Conservation (phyloP, 2,797 vertebrate genomes). For the Kryptopterus vitreolus region DNA sequence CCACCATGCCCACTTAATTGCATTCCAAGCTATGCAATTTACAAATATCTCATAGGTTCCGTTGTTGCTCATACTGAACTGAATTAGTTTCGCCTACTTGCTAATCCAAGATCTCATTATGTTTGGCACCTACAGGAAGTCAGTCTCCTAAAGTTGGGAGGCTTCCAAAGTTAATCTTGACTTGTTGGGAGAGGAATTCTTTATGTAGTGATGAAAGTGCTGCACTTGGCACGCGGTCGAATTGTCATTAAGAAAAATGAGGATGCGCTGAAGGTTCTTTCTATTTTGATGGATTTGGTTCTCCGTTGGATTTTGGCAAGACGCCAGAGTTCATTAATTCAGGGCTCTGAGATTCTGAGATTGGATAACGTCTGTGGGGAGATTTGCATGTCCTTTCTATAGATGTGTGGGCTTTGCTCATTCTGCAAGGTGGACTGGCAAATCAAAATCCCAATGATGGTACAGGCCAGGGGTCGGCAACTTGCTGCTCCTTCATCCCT, state of each 20-base stretch:
- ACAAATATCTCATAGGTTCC: slow-evolving; percentile 18
- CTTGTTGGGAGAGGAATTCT: slow-evolving; percentile 38
- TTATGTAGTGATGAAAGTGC: slow-evolving; percentile 34
- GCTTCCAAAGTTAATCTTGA: slow-evolving; percentile 29
- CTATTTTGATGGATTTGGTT: slow-evolving; percentile 26
- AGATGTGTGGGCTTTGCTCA: neutral
- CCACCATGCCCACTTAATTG: too few species aligned
- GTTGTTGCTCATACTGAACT: slow-evolving; percentile 22
- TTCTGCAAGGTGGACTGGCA: neutral
- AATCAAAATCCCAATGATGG: neutral
- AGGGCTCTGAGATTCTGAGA: neutral
- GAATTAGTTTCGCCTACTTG: slow-evolving; percentile 39
- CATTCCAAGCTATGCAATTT: neutral
- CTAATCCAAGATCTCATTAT: slow-evolving; percentile 47
- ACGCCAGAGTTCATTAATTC: neutral
- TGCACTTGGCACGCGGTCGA: slow-evolving; percentile 22
- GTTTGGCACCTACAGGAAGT: slow-evolving; percentile 34
- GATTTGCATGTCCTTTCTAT: neutral
- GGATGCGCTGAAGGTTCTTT: slow-evolving; percentile 11
- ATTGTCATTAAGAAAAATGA: slow-evolving; percentile 22
- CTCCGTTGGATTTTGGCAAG: neutral
- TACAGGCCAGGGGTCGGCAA: too few species aligned
- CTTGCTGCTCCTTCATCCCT: too few species aligned
- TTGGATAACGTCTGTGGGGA: neutral
- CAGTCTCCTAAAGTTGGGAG: slow-evolving; percentile 35